Conservation (phyloP, 2,797 vertebrate species). For the Diglossa cyanea region DNA sequence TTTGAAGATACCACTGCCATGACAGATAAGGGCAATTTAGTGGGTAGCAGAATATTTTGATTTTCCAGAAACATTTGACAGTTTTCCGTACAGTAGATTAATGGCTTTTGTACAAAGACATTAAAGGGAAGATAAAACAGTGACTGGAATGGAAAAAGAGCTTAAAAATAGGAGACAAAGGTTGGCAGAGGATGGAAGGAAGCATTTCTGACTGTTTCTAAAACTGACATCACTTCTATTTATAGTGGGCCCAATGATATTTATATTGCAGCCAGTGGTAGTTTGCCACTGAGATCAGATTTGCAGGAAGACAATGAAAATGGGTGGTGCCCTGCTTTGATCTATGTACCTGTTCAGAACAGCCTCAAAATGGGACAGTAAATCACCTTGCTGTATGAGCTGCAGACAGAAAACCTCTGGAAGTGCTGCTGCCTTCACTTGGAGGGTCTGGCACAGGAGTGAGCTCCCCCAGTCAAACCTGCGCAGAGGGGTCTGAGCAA, state of each 20-base stretch:
- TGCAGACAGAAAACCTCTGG: neutral
- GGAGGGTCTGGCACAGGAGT: neutral
- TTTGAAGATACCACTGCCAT: slow-evolving; percentile 64
- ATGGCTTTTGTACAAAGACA: slow-evolving; percentile 36
- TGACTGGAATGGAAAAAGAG: slow-evolving; percentile 29
- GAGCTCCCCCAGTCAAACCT: neutral
- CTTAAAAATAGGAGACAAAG: slow-evolving; percentile 33
- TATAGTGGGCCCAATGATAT: neutral
- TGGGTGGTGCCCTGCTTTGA: neutral
- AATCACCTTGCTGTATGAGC: neutral
- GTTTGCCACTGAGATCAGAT: neutral
- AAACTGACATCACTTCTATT: slow-evolving; percentile 30
- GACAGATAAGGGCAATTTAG: slow-evolving; percentile 67
- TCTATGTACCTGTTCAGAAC: neutral
- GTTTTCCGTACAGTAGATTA: slow-evolving; percentile 52
- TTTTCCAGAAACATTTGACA: slow-evolving; percentile 56
- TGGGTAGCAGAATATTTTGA: slow-evolving; percentile 63
- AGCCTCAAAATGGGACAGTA: neutral
- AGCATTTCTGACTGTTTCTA: slow-evolving; percentile 19
- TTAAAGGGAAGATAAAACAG: slow-evolving; percentile 54
- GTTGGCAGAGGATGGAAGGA: slow-evolving; percentile 29
- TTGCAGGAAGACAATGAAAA: neutral
- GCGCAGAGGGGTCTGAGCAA: neutral
- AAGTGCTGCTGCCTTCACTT: neutral
- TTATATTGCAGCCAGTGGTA: neutral